A percentile compares a stretch with the other conserved stretches of the same genome.
Conservation (phyloP, 2,113 vertebrate species). For the Prunella himalayana region DNA sequence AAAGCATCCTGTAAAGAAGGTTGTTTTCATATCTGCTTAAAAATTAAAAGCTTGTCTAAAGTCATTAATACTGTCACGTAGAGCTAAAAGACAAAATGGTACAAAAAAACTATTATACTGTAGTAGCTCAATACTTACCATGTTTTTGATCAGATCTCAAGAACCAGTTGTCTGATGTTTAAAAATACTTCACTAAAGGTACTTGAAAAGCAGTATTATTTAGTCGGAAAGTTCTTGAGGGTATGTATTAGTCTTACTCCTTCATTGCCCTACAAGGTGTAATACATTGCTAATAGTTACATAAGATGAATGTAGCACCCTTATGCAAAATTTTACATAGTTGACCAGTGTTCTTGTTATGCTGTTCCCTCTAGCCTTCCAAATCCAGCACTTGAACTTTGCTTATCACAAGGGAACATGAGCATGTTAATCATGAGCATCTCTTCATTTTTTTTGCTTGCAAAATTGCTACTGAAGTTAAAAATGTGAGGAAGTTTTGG, state of each 20-base stretch:
- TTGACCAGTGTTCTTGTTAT: background rate
- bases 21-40: background rate
- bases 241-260: background rate
- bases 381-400: background rate
- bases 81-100: background rate
- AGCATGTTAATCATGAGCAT: background rate
- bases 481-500: background rate
- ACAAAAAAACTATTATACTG: background rate
- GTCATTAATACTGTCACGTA: background rate
- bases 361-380: background rate
- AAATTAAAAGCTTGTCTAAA: background rate
- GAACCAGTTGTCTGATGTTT: background rate
- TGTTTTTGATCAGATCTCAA: background rate
- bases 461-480: background rate
- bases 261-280: background rate
- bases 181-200: background rate
- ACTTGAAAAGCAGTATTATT: background rate
- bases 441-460: background rate
- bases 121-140: background rate
- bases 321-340: background rate
- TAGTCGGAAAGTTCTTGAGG: background rate
- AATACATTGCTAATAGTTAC: background rate
- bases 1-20: background rate
- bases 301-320: background rate
- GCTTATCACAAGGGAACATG: background rate